Base-by-base conservation (phyloP, 2,113 vertebrate genomes). In the Suricata suricatta region DNA sequence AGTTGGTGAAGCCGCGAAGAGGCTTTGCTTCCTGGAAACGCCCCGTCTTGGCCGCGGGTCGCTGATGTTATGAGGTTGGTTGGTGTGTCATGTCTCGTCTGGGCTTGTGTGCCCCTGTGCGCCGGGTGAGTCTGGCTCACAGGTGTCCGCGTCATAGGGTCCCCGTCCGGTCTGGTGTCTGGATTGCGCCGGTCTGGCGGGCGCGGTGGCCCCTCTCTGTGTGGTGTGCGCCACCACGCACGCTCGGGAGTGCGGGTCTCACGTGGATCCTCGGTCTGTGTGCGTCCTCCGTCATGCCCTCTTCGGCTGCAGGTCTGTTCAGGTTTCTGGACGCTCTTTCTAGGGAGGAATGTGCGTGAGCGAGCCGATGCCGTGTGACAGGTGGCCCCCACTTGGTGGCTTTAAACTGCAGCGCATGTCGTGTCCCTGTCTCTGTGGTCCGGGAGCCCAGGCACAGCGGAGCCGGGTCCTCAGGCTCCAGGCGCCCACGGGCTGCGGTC, bases 1-100 rank as follows among this genome's bases (percentile, higher is more conserved):
- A 60, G 14, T 17, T 38, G 25, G 64, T 72, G 27, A 38, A 23
- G 54, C 1, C 52, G 17, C 50, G 50, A 50, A 14, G 12, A 50
- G 50, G 50, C 50, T 25, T 23, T 79, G 21, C 60, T 47, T 3
- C 81, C 66, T 4, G 85, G 41, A 12, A 63, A 13, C 9, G 4
- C 1, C 85, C 33, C 25, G 0, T 60, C 23, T 3, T 1, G 25
- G 25, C 23, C 5, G 0, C 4, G 77, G 23, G 5, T 3, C 2
- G 1, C 12, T 17, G 5, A 16, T 9, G 1, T 25, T 17, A 5
- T 5, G 1, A 16, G 0, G 25, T 69, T 2, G 31, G 21, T 60
- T 29, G 41, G 35, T 35, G 7, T 13, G 14, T 52, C 8, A 23
- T 10, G 2, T 11, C 35, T 84, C 3, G 6, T 41, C 25, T 10